Base-by-base conservation (phyloP, 2,888 invertebrate species). In the Ashinkailepas kermadecensis region DNA sequence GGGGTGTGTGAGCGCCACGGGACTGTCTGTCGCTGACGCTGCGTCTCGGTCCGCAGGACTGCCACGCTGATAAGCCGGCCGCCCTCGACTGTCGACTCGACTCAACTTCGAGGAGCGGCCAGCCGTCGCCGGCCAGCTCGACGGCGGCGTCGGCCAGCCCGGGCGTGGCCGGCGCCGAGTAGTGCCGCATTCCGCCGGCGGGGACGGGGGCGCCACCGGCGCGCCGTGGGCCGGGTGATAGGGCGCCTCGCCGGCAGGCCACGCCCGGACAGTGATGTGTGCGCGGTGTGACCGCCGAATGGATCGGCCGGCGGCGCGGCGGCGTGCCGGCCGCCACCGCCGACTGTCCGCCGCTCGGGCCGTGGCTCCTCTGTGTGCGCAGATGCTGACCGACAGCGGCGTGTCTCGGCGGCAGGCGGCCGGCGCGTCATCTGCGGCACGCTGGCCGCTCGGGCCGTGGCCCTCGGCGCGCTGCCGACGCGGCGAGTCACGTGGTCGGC, bases 181-280 rank as follows among this genome's bases (percentile, higher is more conserved):
- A 70, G 70, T 23, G 70, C 70, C 70, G 70, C 70, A 70, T 70
- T 70, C 70, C 70, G 70, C 70, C 70, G 70, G 39, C 13, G 70
- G 39, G 39, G 39, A 4, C 4, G 39, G 25, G 13, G 70, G 70
- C 70, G 70, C 70, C 70, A 70, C 70, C 39, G 70, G 21, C 67
- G 67, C 67, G 67, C 23, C 67, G n/a, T 6, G 67, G 11, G 67
- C 67, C 23, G 67, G 67, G 12, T 25, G 23, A 6, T 11, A 12
- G 23, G 67, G 67, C 67, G 23, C 23, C 65, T 62, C 18, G 62
- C 62, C 39, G 39, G 39, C 39, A 39, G 39, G 39, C 39, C 39
- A 39, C 39, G 39, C 39, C 39, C 39, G 39, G 39, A 39, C 39
- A 39, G 39, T 39, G 39, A 39, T 39, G 39, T 39, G 39, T 39